Evolutionary conservation across 2,888 invertebrate species (phyloP).

Genomic region (Rhabditoides inermis): DNA sequence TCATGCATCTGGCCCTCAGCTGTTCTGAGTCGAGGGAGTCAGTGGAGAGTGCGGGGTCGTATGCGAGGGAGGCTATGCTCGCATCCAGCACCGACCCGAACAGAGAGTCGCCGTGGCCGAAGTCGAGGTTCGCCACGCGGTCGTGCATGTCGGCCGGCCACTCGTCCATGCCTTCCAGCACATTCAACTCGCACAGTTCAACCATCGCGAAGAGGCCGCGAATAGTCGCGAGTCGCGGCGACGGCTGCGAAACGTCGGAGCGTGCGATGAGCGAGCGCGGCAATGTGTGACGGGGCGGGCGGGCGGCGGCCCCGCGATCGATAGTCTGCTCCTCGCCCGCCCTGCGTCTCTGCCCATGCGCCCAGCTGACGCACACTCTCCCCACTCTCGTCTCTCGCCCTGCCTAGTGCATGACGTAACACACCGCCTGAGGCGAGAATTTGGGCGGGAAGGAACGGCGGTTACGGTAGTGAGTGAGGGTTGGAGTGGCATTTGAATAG

Average conservation of each 20-base stretch:
- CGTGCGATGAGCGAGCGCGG: no score
- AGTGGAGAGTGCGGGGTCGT: constrained; percentile 40
- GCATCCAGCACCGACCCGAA: constrained; percentile 13
- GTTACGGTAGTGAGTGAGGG: no score
- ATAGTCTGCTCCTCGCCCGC: no score
- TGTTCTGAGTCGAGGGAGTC: constrained; percentile 47
- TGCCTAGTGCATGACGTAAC: no score
- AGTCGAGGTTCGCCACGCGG: constrained; percentile 51
- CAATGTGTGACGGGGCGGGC: not conserved
- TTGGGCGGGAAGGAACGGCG: no score
- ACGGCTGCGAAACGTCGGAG: no score
- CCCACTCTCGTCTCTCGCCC: no score
- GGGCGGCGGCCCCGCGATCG: no score
- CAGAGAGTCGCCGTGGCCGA: constrained; percentile 28
- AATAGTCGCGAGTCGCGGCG: constrained; percentile 3
- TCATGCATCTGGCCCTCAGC: constrained; percentile 29
- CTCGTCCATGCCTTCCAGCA: constrained; percentile 28
- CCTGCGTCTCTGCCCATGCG: no score
- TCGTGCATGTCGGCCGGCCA: constrained; percentile 49
- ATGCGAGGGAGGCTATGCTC: constrained; percentile 7
- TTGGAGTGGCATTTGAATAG: no score
- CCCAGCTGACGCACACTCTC: no score
- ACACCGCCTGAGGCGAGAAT: no score
- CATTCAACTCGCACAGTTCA: constrained; percentile 31
- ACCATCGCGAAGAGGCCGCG: constrained; percentile 11